These are phyloP conservation scores for Asobara japonica DNA, from an alignment of 1,140 invertebrate species.

Conservation along the genomic window DNA sequence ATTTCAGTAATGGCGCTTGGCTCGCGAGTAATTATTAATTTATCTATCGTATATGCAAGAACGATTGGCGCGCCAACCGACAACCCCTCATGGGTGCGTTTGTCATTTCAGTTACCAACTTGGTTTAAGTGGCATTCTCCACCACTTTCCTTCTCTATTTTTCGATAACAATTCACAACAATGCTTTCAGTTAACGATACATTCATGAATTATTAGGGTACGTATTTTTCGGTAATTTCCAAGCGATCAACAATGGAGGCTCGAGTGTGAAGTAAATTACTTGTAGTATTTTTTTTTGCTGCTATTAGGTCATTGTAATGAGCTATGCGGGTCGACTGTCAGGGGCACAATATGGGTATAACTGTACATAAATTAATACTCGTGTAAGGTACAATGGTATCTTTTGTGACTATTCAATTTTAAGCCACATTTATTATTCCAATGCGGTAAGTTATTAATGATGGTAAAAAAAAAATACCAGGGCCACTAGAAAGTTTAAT, in stretches of 20 bases:
- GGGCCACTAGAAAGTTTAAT: too few relatives aligned
- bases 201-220: not conserved
- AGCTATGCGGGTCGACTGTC: not conserved
- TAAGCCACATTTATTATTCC: not conserved
- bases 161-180: constrained; percentile 11
- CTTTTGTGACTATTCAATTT: not conserved
- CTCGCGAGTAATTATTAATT: constrained; percentile 54
- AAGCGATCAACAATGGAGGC: not conserved
- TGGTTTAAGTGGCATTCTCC: constrained; percentile 20
- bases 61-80: constrained; percentile 49
- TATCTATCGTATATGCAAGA: constrained; percentile 47
- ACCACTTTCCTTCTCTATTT: constrained; percentile 5
- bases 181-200: constrained; percentile 8
- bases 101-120: constrained; percentile 38
- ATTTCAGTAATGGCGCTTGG: constrained; percentile 51
- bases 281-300: not conserved
- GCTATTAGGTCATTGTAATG: not conserved
- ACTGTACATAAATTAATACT: not conserved
- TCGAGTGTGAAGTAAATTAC: constrained; percentile 6
- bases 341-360: not conserved
- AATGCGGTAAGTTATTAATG: too few relatives aligned
- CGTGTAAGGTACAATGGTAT: not conserved
- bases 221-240: not conserved
- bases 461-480: too few relatives aligned
- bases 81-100: constrained; percentile 43